Conservation (phyloP, 2,888 invertebrate genomes). For the Carpatolechia fugitivella region DNA sequence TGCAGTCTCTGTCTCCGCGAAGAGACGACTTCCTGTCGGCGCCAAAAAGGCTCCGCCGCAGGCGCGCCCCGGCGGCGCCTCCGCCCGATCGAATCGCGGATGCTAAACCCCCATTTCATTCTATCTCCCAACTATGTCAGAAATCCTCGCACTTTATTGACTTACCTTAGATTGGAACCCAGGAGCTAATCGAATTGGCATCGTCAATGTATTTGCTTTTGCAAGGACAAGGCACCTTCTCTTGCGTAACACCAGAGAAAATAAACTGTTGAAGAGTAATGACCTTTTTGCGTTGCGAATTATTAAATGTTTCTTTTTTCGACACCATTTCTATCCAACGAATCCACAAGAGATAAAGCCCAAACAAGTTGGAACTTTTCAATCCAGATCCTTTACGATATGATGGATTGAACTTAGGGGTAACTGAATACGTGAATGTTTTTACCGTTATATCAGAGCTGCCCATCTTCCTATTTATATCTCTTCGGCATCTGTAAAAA, state of each 20-base stretch:
- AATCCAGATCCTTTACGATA: background rate
- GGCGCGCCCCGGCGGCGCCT: slow-evolving; percentile 6
- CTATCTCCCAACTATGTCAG: background rate
- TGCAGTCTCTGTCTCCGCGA: slow-evolving; percentile 1
- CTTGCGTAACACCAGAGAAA: no score
- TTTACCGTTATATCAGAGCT: background rate
- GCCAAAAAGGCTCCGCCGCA: slow-evolving; percentile 12
- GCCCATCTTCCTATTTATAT: background rate
- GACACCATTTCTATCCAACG: no score
- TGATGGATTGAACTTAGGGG: background rate
- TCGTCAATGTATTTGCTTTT: background rate
- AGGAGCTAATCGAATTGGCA: slow-evolving; percentile 4
- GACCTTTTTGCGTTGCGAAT: no score
- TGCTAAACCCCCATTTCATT: background rate
- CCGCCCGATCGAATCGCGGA: background rate
- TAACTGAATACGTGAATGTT: background rate
- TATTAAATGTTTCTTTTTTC: no score
- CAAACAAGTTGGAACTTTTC: background rate
- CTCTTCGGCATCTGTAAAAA: background rate
- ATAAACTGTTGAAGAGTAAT: no score
- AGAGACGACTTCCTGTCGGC: slow-evolving; percentile 8
- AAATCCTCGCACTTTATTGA: slow-evolving; percentile 2
- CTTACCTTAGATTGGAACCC: slow-evolving; percentile 2
- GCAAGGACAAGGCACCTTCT: background rate
- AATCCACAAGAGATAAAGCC: background rate